Percentiles rank a stretch among this genome's conserved stretches.
Conservation (phyloP, 1,140 invertebrate genomes). For the Popillia japonica region DNA sequence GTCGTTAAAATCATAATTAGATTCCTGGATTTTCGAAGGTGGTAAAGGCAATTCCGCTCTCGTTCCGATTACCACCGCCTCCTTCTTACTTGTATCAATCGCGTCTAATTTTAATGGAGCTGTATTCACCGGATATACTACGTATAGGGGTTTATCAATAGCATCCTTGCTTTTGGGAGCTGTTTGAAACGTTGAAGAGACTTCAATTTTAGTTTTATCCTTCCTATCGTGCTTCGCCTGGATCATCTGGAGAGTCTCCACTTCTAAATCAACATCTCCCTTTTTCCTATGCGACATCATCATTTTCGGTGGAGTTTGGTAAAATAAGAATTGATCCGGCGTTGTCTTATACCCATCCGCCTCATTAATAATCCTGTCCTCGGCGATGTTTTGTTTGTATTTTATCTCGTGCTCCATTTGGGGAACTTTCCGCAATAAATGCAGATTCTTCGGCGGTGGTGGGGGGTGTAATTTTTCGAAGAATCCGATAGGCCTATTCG, state of each 20-base stretch:
- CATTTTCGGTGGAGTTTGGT: conserved; percentile 55
- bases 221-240: conserved; percentile 60
- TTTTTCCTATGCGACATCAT: conserved; percentile 52
- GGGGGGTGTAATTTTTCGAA: conserved; percentile 63
- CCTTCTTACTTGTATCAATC: conserved; percentile 62
- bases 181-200: neutral
- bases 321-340: conserved; percentile 52
- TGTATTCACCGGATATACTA: conserved; percentile 70
- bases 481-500: conserved; percentile 57
- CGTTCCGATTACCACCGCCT: conserved; percentile 66
- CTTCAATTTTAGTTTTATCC: conserved; percentile 42
- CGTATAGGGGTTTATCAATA: conserved; percentile 66
- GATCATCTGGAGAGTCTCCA: conserved; percentile 74
- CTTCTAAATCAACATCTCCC: conserved; percentile 52
- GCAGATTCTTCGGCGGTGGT: conserved; percentile 56
- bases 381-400: conserved; percentile 39
- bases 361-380: conserved; percentile 49
- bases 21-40: conserved; percentile 60
- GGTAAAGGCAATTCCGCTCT: conserved; percentile 66
- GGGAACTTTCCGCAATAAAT: conserved; percentile 53
- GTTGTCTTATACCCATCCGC: conserved; percentile 39
- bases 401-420: neutral
- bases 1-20: conserved; percentile 46
- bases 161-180: conserved; percentile 44
- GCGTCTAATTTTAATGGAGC: conserved; percentile 61